These are phyloP conservation scores for Okapia johnstoni DNA, from an alignment of 2,113 vertebrate species.

Conservation along the genomic window DNA sequence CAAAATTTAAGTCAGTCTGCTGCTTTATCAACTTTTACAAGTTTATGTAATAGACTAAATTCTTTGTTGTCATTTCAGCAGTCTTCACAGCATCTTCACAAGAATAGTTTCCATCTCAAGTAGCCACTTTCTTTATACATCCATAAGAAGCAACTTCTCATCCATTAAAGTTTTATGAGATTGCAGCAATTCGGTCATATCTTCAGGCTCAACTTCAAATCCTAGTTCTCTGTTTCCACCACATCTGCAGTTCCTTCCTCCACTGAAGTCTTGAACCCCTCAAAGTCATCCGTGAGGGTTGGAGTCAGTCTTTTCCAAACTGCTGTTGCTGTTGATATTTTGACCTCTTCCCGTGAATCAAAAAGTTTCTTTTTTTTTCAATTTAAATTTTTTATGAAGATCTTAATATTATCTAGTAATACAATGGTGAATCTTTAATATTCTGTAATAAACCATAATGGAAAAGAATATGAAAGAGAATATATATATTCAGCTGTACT, in stretches of 20 bases:
- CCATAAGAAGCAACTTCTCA: neutral
- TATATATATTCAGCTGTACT: neutral
- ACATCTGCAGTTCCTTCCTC: neutral
- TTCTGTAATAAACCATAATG: neutral
- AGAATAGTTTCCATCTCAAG: neutral
- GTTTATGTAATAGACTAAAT: neutral
- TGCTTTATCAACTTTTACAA: neutral
- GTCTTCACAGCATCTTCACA: neutral
- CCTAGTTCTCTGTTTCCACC: neutral
- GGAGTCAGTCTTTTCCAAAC: neutral
- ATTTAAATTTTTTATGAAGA: neutral
- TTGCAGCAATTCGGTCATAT: neutral
- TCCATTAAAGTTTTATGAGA: neutral
- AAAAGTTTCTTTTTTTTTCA: neutral
- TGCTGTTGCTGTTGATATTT: neutral
- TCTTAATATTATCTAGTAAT: neutral
- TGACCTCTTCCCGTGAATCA: neutral
- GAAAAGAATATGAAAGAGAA: neutral
- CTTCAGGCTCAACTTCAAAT: neutral
- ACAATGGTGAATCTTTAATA: neutral
- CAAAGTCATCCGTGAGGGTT: neutral
- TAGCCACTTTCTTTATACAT: neutral
- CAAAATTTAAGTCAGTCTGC: neutral
- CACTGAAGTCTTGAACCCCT: neutral
- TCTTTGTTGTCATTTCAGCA: neutral